A percentile compares a stretch with the other conserved stretches of the same genome.
Conservation (phyloP, 2,888 invertebrate species). For the Apodemia duryi region DNA sequence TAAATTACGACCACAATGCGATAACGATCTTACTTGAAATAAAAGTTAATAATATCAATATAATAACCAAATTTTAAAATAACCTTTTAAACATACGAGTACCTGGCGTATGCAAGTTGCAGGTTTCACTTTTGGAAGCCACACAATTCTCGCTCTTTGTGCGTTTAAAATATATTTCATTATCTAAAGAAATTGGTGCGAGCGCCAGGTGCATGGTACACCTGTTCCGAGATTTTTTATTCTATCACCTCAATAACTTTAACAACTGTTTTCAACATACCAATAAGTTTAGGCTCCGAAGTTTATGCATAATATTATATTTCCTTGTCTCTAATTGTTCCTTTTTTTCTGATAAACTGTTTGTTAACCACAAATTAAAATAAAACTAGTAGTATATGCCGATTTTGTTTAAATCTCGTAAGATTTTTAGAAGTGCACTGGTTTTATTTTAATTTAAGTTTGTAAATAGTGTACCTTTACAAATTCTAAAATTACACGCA, state of each 20-base stretch:
- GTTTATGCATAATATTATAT: background rate
- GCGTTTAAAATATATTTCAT: background rate
- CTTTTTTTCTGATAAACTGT: no score
- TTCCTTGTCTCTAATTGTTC: no score
- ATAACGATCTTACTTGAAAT: background rate
- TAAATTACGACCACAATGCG: background rate
- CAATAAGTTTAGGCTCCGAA: background rate
- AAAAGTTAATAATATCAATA: background rate
- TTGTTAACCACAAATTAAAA: no score
- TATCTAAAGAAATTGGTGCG: background rate
- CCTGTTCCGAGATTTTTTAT: constrained; percentile 1
- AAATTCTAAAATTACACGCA: no score
- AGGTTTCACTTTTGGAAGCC: constrained; percentile 2
- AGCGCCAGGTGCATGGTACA: constrained; percentile 9
- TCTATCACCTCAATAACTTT: background rate
- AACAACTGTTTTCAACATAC: constrained; percentile 1
- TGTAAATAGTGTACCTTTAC: no score
- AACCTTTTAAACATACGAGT: background rate
- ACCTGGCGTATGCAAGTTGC: constrained; percentile 7
- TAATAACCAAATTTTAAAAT: background rate
- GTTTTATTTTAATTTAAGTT: no score
- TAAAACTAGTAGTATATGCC: no score
- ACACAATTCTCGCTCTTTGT: constrained; percentile 5
- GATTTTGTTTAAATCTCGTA: no score
- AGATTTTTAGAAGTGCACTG: no score